These are phyloP conservation scores for Varanus komodoensis DNA, from an alignment of 2,113 vertebrate genomes.

Conservation along the genomic window DNA sequence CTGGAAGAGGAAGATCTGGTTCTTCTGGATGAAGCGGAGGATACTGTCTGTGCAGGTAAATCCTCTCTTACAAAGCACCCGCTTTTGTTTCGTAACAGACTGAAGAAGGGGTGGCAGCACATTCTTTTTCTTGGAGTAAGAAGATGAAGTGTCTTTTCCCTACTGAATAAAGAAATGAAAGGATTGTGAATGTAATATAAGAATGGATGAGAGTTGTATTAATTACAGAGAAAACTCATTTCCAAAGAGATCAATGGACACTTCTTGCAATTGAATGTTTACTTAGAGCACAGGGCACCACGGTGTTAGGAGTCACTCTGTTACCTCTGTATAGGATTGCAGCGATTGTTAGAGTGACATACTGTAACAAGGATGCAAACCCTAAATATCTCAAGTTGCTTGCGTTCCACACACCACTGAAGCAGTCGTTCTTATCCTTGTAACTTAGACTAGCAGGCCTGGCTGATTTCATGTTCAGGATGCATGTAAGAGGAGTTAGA, in stretches of 20 bases:
- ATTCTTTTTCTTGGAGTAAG: conserved; percentile 51
- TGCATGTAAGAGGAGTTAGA: neutral
- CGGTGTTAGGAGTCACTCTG: neutral
- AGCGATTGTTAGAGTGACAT: neutral
- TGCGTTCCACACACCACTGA: neutral
- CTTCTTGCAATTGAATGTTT: neutral
- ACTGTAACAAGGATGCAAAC: neutral
- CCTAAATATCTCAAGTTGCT: neutral
- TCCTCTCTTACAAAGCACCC: conserved; percentile 46
- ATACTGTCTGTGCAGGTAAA: conserved; percentile 82
- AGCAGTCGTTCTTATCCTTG: conserved; percentile 4
- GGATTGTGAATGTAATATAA: conserved; percentile 24
- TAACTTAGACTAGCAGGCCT: neutral
- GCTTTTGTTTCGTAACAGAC: conserved; percentile 5
- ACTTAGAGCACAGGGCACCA: neutral
- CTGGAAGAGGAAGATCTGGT: conserved; percentile 58
- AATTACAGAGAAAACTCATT: conserved; percentile 32
- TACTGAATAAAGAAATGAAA: conserved; percentile 44
- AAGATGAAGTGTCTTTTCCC: conserved; percentile 38
- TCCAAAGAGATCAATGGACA: neutral
- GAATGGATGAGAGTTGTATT: conserved; percentile 36
- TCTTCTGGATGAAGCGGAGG: conserved; percentile 71
- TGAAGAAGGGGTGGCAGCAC: neutral
- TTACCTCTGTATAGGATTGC: neutral
- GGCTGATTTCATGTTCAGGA: neutral